Conservation (phyloP, 2,888 invertebrate species). For the Phortica magna region DNA sequence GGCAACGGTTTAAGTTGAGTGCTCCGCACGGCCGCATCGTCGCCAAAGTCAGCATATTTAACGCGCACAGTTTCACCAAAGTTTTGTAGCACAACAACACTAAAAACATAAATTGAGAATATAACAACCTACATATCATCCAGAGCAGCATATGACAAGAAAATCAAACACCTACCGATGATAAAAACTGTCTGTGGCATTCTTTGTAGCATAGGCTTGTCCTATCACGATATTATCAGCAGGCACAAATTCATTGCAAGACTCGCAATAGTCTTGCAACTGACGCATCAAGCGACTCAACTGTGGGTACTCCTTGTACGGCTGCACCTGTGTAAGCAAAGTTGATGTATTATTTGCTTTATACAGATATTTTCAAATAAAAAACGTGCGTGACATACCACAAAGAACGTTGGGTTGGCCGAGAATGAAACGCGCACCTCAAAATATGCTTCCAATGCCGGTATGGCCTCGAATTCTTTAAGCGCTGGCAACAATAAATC, state of each 20-base stretch:
- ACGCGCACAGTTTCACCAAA: slow-evolving; percentile 80
- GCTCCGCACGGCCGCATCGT: slow-evolving; percentile 80
- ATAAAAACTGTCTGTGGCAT: slow-evolving; percentile 82
- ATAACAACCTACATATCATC: background rate
- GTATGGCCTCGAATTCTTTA: slow-evolving; percentile 69
- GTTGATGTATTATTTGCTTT: background rate
- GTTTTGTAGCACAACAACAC: slow-evolving; percentile 80
- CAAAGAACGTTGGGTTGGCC: slow-evolving; percentile 82
- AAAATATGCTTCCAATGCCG: slow-evolving; percentile 80
- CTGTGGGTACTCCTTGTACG: slow-evolving; percentile 77
- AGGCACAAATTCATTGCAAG: slow-evolving; percentile 79
- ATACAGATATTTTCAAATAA: background rate
- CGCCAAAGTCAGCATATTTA: slow-evolving; percentile 83
- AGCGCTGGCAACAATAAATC: slow-evolving; percentile 44
- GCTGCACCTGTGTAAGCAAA: slow-evolving; percentile 78
- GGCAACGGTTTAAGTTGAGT: slow-evolving; percentile 80
- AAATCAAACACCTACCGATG: slow-evolving; percentile 81
- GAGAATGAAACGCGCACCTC: slow-evolving; percentile 87
- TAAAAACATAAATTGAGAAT: slow-evolving; percentile 58
- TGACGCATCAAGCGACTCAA: slow-evolving; percentile 83
- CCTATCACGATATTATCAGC: slow-evolving; percentile 80
- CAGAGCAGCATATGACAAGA: background rate
- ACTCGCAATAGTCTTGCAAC: slow-evolving; percentile 82
- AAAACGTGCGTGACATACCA: slow-evolving; percentile 68
- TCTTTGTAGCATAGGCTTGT: slow-evolving; percentile 84